Base-by-base conservation (phyloP, 1,140 invertebrate species). In the Drosophila willistoni region DNA sequence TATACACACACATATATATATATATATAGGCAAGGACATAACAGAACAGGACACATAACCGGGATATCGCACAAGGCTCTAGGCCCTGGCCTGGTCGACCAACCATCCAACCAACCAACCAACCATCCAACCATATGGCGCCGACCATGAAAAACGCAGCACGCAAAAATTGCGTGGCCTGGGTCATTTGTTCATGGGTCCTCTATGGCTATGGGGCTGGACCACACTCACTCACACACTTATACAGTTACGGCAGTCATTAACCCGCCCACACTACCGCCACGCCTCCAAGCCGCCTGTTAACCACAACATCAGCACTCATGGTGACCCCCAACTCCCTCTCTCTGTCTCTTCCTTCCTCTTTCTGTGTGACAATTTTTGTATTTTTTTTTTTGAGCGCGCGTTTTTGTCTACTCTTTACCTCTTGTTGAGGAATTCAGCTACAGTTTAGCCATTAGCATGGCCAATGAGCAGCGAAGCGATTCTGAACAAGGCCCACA, bases 91-190 rank as follows among this genome's bases (percentile, higher is more conserved):
- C 33, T 29, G 29, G 14, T 51, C 44, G 44, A 51, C 17, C 17
- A 22, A 51, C 17, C 44, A 19, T 10, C 14, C 17, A 22, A 51
- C 17, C 44, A 22, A 22, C 17, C 17, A 51, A 17, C 42, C 5
- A 9, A 7, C n/a, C 14, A 44, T 17, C 19, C 44, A 51, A 36
- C 56, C 44, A 51, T 51, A 22, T 41, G 34, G 34, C 44, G 12
- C 36, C 36, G 64, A 39, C 65, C 65, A 44, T 63, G 70, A 41
- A 62, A 72, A 60, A 34, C 41, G 55, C 68, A 41, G 57, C 56
- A 69, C 54, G 67, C 67, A 64, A 73, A 69, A 73, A 69, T 51
- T 73, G 71, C 71, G 71, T 73, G 42, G 66, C 64, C 44, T 22
- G 44, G 44, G 44, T 51, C 44, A 51, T 51, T 51, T 51, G 44